A percentile compares a stretch with the other conserved stretches of the same genome.
Conservation (phyloP, 2,797 vertebrate genomes). For the Galago senegalensis region DNA sequence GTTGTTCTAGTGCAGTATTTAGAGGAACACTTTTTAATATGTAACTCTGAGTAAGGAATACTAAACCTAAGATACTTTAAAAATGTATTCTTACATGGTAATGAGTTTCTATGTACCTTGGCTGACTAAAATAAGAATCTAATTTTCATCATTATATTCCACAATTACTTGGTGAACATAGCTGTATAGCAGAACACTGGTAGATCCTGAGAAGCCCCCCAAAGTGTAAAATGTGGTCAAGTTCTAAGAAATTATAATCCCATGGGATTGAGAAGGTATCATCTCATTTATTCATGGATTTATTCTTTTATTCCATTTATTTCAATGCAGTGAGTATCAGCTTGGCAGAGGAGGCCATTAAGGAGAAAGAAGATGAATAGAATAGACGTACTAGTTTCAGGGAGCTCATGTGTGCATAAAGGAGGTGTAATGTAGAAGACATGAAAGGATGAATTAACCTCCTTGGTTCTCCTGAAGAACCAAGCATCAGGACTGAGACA, state of each 20-base stretch:
- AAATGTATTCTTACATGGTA: conserved; percentile 23
- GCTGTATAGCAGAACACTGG: neutral
- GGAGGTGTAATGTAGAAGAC: neutral
- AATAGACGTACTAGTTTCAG: neutral
- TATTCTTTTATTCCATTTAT: conserved; percentile 27
- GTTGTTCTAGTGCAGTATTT: neutral
- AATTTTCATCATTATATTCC: neutral
- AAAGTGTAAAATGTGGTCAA: neutral
- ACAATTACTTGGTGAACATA: conserved; percentile 21
- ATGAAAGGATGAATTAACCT: neutral
- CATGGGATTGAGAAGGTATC: neutral
- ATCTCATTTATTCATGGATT: conserved; percentile 35
- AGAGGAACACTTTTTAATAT: conserved; percentile 7
- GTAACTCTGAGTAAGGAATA: conserved; percentile 52
- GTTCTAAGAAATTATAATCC: neutral
- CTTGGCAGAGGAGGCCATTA: neutral
- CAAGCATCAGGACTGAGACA: neutral
- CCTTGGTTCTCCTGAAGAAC: neutral
- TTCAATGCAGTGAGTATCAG: neutral
- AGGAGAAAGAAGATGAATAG: neutral
- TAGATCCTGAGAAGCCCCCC: neutral
- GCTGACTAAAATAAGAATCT: conserved; percentile 30
- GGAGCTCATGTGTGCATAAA: neutral
- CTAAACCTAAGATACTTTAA: conserved; percentile 39
- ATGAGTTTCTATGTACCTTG: neutral